Percentiles rank a stretch among this genome's conserved stretches.
Evolutionary conservation across 1,140 invertebrate genomes (phyloP).

Genomic region (Lerema accius): DNA sequence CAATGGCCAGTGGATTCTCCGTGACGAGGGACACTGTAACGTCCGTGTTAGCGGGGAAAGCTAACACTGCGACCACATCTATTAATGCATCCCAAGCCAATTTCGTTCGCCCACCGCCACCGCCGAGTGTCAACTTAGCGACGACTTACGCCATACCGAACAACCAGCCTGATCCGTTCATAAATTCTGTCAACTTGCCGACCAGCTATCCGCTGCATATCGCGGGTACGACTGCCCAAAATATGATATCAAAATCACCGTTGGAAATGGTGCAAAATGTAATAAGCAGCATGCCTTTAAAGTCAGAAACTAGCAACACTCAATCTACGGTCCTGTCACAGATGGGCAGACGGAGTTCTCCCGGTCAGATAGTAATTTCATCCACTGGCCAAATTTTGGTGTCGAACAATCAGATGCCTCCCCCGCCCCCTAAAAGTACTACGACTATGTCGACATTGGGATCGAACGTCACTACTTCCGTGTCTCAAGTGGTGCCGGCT

Average conservation of each 20-base stretch:
- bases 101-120: constrained; percentile 70
- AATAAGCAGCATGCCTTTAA: constrained; percentile 87
- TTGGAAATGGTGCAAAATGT: constrained; percentile 92
- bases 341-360: constrained; percentile 59
- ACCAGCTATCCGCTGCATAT: constrained; percentile 79
- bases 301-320: constrained; percentile 53
- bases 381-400: constrained; percentile 90
- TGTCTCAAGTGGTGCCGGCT: constrained; percentile 85
- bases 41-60: constrained; percentile 88
- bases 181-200: constrained; percentile 74
- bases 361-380: constrained; percentile 89
- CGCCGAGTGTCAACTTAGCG: constrained; percentile 78
- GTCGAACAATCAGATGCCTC: constrained; percentile 86
- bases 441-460: constrained; percentile 86
- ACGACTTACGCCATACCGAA: constrained; percentile 77
- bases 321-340: constrained; percentile 49
- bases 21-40: constrained; percentile 90
- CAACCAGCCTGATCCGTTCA: constrained; percentile 71
- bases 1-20: constrained; percentile 90
- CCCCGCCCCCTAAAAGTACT: constrained; percentile 85
- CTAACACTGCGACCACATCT: constrained; percentile 89
- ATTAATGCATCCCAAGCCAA: constrained; percentile 85
- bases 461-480: constrained; percentile 87
- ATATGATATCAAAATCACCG: constrained; percentile 87
- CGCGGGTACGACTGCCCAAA: constrained; percentile 78